A percentile compares a stretch with the other conserved stretches of the same genome.
phyloP scores from a whole-genome alignment of 1,140 invertebrate species.

The Hylyphantes graminicola region DNA sequence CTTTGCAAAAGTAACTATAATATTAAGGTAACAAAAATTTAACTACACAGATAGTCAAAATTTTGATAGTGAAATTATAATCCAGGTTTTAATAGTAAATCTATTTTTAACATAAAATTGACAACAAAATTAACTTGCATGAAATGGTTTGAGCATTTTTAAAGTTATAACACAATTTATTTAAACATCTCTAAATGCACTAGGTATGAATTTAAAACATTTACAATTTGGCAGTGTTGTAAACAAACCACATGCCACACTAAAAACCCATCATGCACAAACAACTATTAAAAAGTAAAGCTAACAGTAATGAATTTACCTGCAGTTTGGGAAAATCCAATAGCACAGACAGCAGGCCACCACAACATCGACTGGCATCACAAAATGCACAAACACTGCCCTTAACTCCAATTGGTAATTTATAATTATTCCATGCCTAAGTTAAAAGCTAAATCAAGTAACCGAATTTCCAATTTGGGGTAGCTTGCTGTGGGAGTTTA shows the following conservation, averaged over 20 bases:
- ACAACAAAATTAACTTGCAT: too few species aligned
- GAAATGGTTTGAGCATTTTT: too few species aligned
- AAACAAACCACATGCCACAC: conserved; percentile 47
- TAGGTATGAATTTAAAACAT: too few species aligned
- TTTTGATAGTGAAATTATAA: too few species aligned
- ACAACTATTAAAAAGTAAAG: conserved; percentile 49
- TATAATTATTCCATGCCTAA: conserved; percentile 34
- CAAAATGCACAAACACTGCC: background rate
- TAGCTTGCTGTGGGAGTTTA: conserved; percentile 64
- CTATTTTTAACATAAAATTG: too few species aligned
- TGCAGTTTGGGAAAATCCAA: conserved; percentile 21
- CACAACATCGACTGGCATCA: background rate
- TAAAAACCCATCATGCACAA: conserved; percentile 22
- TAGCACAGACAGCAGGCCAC: conserved; percentile 6
- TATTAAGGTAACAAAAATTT: too few species aligned
- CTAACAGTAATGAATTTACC: conserved; percentile 34
- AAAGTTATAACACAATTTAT: conserved; percentile 10
- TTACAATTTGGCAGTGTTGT: conserved; percentile 45
- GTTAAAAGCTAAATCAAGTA: conserved; percentile 62
- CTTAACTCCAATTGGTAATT: background rate
- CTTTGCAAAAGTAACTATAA: too few species aligned
- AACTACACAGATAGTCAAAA: too few species aligned
- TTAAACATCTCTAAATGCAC: conserved; percentile 1
- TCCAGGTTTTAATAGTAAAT: too few species aligned
- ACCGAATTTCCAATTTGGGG: conserved; percentile 65